Base-by-base conservation (phyloP, 1,140 invertebrate genomes). In the Euglossa dilemma region DNA sequence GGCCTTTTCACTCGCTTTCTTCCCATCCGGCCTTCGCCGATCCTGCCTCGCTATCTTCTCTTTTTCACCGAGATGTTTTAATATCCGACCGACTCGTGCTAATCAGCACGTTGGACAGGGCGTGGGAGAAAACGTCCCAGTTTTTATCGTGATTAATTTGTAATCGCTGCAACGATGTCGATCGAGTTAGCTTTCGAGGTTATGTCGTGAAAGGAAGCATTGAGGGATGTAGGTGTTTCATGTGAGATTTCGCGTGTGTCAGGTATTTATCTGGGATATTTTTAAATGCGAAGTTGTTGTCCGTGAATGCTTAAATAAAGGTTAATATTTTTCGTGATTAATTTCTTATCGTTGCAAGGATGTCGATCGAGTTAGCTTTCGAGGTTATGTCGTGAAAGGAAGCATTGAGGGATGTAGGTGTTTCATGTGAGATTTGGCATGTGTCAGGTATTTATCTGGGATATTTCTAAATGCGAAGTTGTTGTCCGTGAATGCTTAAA, bases 121-220 rank as follows among this genome's bases (percentile, higher is more conserved):
- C 57, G 6, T 2, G 23, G 23, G n/a, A 12, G n/a, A 50, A 75
- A 75, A 36, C 28, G 0, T 12, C 20, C 16, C 9, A 18, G 5
- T 9, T 6, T 8, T 50, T 47, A n/a, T 6, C 18, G 16, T 67
- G 63, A 78, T 69, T 78, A 78, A 78, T 78, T 57, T 57, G 67
- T 11, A n/a, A 0, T 8, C 28, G 36, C 28, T n/a, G 11, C 4
- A 69, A 78, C 36, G 9, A 56, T 36, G 36, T 67, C 36, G 11
- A 18, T 36, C 18, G 25, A 4, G 36, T 78, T 69, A 20, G 36
- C 12, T 25, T 69, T 67, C 54, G 11, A 50, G 36, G 36, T 36
- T 36, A 36, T 36, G 36, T 36, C 4, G 36, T 1, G 36, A 36
- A 36, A 36, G 36, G 36, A 36, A 4, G 36, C 36, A 36, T 36